Conservation (phyloP, 1,140 invertebrate species). For the Aphaenogaster ashmeadi region DNA sequence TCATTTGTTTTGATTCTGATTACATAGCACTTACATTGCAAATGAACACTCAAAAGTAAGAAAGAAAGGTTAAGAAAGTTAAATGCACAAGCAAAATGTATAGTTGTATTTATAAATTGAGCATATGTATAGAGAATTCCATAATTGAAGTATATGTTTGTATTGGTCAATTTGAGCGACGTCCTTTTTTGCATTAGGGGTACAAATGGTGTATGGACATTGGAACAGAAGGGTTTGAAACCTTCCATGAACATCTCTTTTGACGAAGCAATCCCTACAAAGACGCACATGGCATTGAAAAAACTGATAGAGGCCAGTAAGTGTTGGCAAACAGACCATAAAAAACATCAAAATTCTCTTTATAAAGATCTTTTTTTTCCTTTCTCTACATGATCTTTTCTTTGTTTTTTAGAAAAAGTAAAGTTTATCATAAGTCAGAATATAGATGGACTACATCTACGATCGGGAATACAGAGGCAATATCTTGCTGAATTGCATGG, state of each 20-base stretch:
- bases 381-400: conserved; percentile 19
- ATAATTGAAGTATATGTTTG: background rate
- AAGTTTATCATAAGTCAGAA: conserved; percentile 98
- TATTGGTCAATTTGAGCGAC: background rate
- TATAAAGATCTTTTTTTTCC: background rate
- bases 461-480: conserved; percentile 94
- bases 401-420: conserved; percentile 89
- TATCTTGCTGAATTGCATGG: conserved; percentile 98
- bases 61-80: background rate
- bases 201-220: conserved; percentile 99
- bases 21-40: background rate
- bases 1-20: background rate
- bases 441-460: conserved; percentile 98
- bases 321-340: conserved; percentile 52
- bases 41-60: background rate
- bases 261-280: conserved; percentile 96
- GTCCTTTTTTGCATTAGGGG: conserved; percentile 88
- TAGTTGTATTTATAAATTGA: conserved; percentile 2
- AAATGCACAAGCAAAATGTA: background rate
- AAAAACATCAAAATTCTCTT: conserved; percentile 10
- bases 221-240: conserved; percentile 96
- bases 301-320: conserved; percentile 91
- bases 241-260: conserved; percentile 96
- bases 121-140: background rate
- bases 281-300: conserved; percentile 97